Conservation (phyloP, 2,888 invertebrate genomes). For the Drosophila melanosoma region DNA sequence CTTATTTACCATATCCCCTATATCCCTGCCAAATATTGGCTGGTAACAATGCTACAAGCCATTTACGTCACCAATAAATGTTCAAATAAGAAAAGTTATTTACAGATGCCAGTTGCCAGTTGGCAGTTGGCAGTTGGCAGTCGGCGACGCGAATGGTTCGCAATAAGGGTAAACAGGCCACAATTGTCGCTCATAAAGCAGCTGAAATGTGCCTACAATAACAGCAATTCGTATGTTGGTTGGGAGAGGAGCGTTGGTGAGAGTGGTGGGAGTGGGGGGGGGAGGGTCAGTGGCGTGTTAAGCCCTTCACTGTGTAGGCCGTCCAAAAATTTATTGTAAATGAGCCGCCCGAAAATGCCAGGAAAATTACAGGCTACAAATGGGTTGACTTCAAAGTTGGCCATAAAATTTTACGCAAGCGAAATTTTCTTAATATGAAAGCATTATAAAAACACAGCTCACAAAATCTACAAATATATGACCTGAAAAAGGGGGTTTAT, state of each 20-base stretch:
- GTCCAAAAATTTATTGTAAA: slow-evolving; percentile 73
- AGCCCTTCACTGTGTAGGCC: slow-evolving; percentile 69
- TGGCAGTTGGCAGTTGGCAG: slow-evolving; percentile 8
- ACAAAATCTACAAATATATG: neutral
- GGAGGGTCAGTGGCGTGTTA: slow-evolving; percentile 36
- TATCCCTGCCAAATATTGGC: slow-evolving; percentile 27
- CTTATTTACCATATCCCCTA: slow-evolving; percentile 7
- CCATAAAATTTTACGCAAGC: neutral
- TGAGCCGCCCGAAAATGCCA: slow-evolving; percentile 63
- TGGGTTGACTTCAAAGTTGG: slow-evolving; percentile 44
- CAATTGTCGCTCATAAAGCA: slow-evolving; percentile 75
- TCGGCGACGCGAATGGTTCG: slow-evolving; percentile 9
- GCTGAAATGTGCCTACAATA: slow-evolving; percentile 48
- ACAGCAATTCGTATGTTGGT: neutral
- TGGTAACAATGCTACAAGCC: slow-evolving; percentile 61
- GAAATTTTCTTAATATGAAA: neutral
- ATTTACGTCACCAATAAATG: slow-evolving; percentile 78
- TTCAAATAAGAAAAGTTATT: slow-evolving; percentile 77
- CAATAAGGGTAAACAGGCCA: slow-evolving; percentile 41
- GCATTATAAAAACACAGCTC: neutral
- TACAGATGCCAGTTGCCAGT: slow-evolving; percentile 61
- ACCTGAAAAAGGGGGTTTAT: neutral
- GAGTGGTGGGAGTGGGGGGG: too few species aligned
- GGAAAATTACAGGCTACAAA: slow-evolving; percentile 47
- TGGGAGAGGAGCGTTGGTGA: neutral